Evolutionary conservation across 2,113 vertebrate genomes (phyloP).

Genomic region (Phainopepla nitens): DNA sequence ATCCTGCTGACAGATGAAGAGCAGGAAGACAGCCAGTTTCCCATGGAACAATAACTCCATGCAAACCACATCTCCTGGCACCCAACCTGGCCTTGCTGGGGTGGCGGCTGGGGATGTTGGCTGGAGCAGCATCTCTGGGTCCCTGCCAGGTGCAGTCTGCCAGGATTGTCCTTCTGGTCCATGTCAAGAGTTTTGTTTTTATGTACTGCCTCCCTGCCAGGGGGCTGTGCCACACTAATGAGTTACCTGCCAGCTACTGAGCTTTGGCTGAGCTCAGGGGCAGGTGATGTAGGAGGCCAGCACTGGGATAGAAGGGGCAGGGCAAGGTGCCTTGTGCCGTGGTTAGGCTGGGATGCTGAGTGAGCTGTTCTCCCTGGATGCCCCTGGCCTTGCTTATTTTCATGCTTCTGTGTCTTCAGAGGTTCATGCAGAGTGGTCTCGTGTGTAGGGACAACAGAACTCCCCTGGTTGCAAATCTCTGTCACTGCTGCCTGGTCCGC

Average conservation of each 20-base stretch:
- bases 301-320: rapidly evolving
- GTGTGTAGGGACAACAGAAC: neutral
- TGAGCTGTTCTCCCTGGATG: neutral
- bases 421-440: neutral
- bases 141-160: neutral
- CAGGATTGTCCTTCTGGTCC: neutral
- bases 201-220: neutral
- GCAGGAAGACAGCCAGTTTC: constrained; percentile 72
- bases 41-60: constrained; percentile 70
- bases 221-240: neutral
- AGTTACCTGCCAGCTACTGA: neutral
- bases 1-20: constrained; percentile 76
- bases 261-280: neutral
- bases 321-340: neutral
- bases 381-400: neutral
- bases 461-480: neutral
- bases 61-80: constrained; percentile 18
- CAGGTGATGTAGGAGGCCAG: neutral
- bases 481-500: neutral
- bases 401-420: neutral
- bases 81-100: constrained; percentile 26
- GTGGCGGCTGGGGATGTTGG: neutral
- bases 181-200: neutral
- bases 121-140: neutral
- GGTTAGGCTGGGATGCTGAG: neutral